Evolutionary conservation across 1,140 invertebrate species (phyloP), one percentile per base, ranked within the genome.

Genomic region (Diplogasteroides magnus): DNA sequence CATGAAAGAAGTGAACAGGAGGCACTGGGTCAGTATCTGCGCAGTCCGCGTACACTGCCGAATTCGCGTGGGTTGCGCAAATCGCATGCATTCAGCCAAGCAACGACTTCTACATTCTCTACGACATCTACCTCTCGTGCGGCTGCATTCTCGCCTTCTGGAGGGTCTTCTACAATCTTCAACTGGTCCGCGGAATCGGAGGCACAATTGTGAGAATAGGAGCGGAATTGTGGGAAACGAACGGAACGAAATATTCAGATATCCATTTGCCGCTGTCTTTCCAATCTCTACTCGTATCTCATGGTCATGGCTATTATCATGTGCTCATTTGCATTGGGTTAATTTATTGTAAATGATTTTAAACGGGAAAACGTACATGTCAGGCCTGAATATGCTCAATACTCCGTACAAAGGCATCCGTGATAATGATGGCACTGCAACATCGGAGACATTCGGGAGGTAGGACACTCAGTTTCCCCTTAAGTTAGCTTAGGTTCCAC

Each of bases 191-290:
- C 14, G 65, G 61, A 29, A 25, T 78, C 23, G 76, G 76, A 11
- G 77, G 67, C 26, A 79, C 73, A 48, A 65, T 77, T 28, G 77
- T 77, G 58, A 23, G 74, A 70, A 28, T n/a, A n/a, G n/a, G n/a
- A n/a, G n/a, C n/a, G n/a, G n/a, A n/a, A n/a, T n/a, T n/a, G n/a
- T n/a, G n/a, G n/a, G n/a, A n/a, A n/a, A n/a, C n/a, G n/a, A n/a
- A n/a, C n/a, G n/a, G n/a, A n/a, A n/a, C n/a, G n/a, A n/a, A n/a
- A n/a, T 26, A 61, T 76, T 56, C 57, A 78, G 77, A 78, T 78
- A n/a, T 78, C 77, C 14, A 75, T 75, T 23, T 77, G 77, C 11
- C 69, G 71, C 19, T 78, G 77, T 62, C 66, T 78, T 15, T 32
- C 64, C 11, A 55, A 69, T 14, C 61, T 78, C 23, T 68, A 68